Evolutionary conservation across 1,140 invertebrate genomes (phyloP).

Genomic region (Lamellibrachia luymesi): DNA sequence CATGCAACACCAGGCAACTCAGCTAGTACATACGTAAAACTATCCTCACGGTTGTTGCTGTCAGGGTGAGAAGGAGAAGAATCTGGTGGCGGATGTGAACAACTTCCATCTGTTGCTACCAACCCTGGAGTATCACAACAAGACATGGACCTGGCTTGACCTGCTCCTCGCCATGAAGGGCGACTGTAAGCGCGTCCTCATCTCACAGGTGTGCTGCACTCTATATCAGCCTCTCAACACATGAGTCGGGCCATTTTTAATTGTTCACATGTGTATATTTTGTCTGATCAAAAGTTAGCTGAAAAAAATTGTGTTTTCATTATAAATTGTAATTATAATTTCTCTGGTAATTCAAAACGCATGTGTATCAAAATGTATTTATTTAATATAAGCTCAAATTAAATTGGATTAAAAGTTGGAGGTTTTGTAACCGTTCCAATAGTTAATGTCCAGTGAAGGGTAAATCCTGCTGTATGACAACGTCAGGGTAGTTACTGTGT

Average conservation of each 20-base stretch:
- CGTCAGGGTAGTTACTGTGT: background rate
- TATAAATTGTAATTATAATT: no score
- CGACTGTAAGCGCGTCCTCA: slow-evolving; percentile 84
- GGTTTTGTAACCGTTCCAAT: background rate
- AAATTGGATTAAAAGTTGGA: background rate
- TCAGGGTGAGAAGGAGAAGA: slow-evolving; percentile 95
- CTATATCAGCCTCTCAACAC: background rate
- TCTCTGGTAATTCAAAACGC: no score
- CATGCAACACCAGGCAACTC: no score
- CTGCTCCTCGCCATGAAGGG: slow-evolving; percentile 91
- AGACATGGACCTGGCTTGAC: slow-evolving; percentile 99
- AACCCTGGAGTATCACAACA: slow-evolving; percentile 96
- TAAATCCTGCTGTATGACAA: background rate
- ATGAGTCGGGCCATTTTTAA: no score
- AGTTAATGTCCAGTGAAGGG: background rate
- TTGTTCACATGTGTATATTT: background rate
- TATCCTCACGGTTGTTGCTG: background rate
- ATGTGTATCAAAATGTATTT: no score
- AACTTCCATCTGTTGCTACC: slow-evolving; percentile 92
- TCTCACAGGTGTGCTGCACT: slow-evolving; percentile 69
- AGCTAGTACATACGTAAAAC: no score
- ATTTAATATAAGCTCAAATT: no score
- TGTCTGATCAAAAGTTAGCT: background rate
- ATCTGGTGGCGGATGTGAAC: slow-evolving; percentile 85
- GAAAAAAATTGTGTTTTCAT: background rate